phyloP scores from a whole-genome alignment of 2,113 vertebrate species.

The Eupsittula cactorum region DNA sequence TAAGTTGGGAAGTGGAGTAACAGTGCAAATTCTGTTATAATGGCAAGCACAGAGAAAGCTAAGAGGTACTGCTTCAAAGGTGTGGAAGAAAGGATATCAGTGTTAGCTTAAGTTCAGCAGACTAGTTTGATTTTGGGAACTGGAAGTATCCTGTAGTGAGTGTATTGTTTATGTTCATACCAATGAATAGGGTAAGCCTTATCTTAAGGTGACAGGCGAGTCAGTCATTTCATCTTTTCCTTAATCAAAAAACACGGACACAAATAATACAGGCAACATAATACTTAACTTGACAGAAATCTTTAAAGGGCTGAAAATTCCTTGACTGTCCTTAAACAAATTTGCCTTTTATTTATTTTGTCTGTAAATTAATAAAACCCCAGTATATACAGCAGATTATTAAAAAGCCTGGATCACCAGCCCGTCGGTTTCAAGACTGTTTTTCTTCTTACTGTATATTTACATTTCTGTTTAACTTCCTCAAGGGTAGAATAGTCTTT shows the following conservation, averaged over 20 bases:
- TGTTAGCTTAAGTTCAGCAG: background rate
- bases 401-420: background rate
- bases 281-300: background rate
- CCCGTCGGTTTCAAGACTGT: background rate
- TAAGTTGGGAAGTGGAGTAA: background rate
- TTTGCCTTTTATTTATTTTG: background rate
- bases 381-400: background rate
- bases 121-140: background rate
- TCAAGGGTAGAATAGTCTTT: background rate
- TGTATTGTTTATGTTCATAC: background rate
- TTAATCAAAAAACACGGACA: background rate
- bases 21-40: background rate
- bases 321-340: background rate
- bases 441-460: background rate
- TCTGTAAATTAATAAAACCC: background rate
- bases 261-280: background rate
- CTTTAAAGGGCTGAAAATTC: background rate
- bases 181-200: background rate
- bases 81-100: fast-evolving
- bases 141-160: background rate
- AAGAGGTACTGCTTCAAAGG: background rate
- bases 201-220: background rate
- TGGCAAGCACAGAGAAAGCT: background rate
- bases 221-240: background rate
- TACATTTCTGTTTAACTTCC: background rate